Base-by-base conservation (phyloP, 2,797 vertebrate species). In the Hyperoplus lanceolatus region DNA sequence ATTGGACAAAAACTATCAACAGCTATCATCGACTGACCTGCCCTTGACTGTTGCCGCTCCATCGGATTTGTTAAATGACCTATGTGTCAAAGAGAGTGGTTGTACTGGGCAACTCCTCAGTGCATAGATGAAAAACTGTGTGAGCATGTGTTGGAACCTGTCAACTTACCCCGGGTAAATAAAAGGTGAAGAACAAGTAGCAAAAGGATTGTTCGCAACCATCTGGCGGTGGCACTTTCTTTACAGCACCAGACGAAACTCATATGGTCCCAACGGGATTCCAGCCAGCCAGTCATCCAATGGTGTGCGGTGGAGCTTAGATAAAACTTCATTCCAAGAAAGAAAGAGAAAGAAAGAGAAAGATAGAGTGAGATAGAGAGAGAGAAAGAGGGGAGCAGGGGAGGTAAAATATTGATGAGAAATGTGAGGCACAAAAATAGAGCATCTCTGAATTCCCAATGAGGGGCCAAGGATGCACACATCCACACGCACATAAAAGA, bases 371-470 rank as follows among this genome's bases (percentile, higher is more conserved):
- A 57, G 5, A 61, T 73, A 21, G 68, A 67, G 18, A 55, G 65
- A 58, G 49, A 50, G 70, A 69, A 59, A 53, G 43, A 80, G 77
- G 70, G 71, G 58, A 79, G 79, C 70, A 62, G 76, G 80, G 67
- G 59, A 72, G 74, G 90, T 91, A 53, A 92, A 92, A 93, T 91
- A 93, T 90, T 92, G 90, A 93, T 92, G 89, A 88, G 87, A 77
- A 88, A 85, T 88, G 84, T 70, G 84, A 89, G 58, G 84, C 80
- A 77, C 86, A 81, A 89, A 93, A 92, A 92, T 93, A 91, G 84
- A 92, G 81, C 65, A 1, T 63, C 75, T 80, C 75, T 90, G 86
- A 85, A 88, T 86, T 80, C 54, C 74, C 42, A 85, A 81, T 86
- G 89, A 92, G 82, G 85, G 86, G 74, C 73, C 74, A 85, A 77